phyloP scores from a whole-genome alignment of 2,888 invertebrate species.

The Dryadula phaetusa region DNA sequence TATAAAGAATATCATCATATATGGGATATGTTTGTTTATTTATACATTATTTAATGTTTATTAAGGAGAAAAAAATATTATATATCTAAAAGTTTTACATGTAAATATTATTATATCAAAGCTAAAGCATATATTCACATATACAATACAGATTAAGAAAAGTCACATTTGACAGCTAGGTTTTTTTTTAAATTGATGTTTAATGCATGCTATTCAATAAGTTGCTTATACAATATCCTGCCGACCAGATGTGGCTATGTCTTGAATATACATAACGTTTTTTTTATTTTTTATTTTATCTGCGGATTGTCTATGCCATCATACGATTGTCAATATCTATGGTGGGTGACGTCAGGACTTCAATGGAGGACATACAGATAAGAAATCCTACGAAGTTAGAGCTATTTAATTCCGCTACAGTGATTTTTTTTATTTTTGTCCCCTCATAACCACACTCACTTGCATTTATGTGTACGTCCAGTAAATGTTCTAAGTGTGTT shows the following conservation, averaged over 20 bases:
- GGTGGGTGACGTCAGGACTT: slow-evolving; percentile 55
- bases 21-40: slow-evolving; percentile 8
- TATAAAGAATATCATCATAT: slow-evolving; percentile 10
- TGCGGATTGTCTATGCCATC: slow-evolving; percentile 65
- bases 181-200: slow-evolving; percentile 22
- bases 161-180: slow-evolving; percentile 1
- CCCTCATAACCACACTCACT: slow-evolving; percentile 80
- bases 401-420: slow-evolving; percentile 67
- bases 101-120: slow-evolving; percentile 4
- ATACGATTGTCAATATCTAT: slow-evolving; percentile 67
- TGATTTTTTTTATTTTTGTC: slow-evolving; percentile 57
- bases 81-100: neutral
- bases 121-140: neutral
- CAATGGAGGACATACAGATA: slow-evolving; percentile 41
- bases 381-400: slow-evolving; percentile 44
- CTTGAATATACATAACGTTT: slow-evolving; percentile 22
- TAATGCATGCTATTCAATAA: slow-evolving; percentile 33
- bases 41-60: neutral
- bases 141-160: slow-evolving; percentile 6
- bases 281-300: slow-evolving; percentile 26
- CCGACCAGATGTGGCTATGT: slow-evolving; percentile 35
- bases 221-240: slow-evolving; percentile 28
- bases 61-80: neutral
- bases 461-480: slow-evolving; percentile 76
- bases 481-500: slow-evolving; percentile 47